Conservation (phyloP, 92 coral and sea anemone genomes). For the Metridium senile region DNA sequence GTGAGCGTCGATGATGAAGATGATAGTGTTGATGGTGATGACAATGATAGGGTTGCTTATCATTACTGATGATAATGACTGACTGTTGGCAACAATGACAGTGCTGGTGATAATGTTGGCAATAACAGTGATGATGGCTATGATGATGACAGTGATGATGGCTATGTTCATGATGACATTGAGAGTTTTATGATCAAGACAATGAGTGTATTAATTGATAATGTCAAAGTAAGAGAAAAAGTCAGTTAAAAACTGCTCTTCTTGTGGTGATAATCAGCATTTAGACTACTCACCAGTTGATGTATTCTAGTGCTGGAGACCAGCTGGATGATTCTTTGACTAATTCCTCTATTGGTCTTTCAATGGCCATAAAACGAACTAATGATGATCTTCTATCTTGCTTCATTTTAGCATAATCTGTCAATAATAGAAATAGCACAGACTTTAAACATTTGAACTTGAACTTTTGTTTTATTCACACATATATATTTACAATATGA, state of each 20-base stretch:
- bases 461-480: no score
- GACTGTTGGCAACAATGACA: no score
- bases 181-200: no score
- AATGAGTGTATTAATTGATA: no score
- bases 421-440: not conserved
- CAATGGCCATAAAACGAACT: slow-evolving; percentile 53
- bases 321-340: slow-evolving; percentile 50
- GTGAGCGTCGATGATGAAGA: not conserved
- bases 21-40: not conserved
- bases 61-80: no score
- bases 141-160: slow-evolving; percentile 6
- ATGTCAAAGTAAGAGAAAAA: no score
- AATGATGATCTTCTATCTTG: slow-evolving; percentile 64
- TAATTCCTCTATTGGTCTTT: slow-evolving; percentile 69
- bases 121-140: not conserved
- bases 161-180: not conserved
- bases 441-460: not conserved
- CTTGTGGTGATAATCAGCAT: no score
- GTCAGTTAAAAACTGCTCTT: no score
- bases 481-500: no score
- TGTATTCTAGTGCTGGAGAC: slow-evolving; percentile 79
- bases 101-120: no score
- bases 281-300: slow-evolving; percentile 95
- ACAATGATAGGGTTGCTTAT: not conserved
- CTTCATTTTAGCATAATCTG: slow-evolving; percentile 77